Conservation (phyloP, 2,888 invertebrate genomes). For the Leistus spinibarbis region DNA sequence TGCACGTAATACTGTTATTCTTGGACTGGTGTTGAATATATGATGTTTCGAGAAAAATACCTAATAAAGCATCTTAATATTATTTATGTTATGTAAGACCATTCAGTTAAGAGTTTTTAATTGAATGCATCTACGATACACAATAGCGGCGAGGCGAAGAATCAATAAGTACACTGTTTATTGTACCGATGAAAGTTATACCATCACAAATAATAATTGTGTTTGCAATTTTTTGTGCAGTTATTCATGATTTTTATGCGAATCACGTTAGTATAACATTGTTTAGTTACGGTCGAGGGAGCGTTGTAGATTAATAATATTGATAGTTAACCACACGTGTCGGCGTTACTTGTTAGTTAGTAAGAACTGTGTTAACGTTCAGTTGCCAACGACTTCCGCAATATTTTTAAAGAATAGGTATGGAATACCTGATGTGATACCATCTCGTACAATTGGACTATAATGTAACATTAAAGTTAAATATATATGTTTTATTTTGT, state of each 20-base stretch:
- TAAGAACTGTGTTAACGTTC: background rate
- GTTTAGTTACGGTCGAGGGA: constrained; percentile 8
- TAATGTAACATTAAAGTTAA: too few relatives aligned
- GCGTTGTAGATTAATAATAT: constrained; percentile 1
- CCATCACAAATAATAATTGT: background rate
- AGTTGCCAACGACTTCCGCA: background rate
- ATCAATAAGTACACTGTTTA: background rate
- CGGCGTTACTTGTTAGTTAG: background rate
- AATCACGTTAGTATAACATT: background rate
- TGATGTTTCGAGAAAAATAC: too few relatives aligned
- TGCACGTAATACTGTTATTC: too few relatives aligned
- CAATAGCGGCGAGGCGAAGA: background rate
- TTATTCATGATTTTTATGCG: background rate
- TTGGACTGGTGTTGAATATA: too few relatives aligned
- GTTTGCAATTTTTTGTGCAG: background rate
- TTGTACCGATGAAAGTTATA: background rate
- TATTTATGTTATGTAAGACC: background rate
- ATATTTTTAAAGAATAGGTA: background rate
- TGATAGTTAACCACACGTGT: constrained; percentile 14
- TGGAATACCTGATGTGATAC: background rate
- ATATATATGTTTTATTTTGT: background rate
- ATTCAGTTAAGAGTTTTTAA: background rate
- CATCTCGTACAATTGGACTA: background rate
- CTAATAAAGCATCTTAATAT: background rate
- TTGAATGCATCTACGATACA: background rate